phyloP scores from a whole-genome alignment of 2,113 vertebrate species.

The Hystrix brachyura region DNA sequence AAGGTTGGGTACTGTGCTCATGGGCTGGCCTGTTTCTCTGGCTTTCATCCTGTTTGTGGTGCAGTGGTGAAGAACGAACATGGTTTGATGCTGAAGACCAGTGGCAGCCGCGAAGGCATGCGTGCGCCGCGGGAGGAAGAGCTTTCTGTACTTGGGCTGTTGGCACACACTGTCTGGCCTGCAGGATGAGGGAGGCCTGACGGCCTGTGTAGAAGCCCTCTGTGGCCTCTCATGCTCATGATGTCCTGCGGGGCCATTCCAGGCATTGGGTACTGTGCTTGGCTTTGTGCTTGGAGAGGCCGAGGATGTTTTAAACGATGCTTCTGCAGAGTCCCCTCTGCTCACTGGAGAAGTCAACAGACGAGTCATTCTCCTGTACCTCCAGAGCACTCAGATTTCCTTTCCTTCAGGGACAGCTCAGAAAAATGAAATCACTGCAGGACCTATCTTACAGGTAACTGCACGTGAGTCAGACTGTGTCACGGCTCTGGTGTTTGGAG shows the following conservation, averaged over 20 bases:
- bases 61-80: no score
- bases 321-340: background rate
- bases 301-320: fast-evolving
- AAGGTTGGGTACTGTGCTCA: no score
- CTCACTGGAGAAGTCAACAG: background rate
- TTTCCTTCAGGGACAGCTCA: background rate
- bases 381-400: background rate
- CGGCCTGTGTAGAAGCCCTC: background rate
- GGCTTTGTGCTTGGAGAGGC: background rate
- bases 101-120: fast-evolving
- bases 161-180: fast-evolving
- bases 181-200: background rate
- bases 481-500: fast-evolving
- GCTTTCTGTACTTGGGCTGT: background rate
- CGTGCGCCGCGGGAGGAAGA: fast-evolving
- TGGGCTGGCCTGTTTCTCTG: no score
- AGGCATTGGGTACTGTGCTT: fast-evolving
- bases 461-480: background rate
- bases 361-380: no score
- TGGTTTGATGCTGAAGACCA: no score
- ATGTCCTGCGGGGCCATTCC: background rate
- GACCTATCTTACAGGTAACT: background rate
- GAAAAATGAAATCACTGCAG: background rate
- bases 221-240: background rate
- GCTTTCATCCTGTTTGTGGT: background rate